Evolutionary conservation across 2,797 vertebrate genomes (phyloP).

Genomic region (Dermochelys coriacea): DNA sequence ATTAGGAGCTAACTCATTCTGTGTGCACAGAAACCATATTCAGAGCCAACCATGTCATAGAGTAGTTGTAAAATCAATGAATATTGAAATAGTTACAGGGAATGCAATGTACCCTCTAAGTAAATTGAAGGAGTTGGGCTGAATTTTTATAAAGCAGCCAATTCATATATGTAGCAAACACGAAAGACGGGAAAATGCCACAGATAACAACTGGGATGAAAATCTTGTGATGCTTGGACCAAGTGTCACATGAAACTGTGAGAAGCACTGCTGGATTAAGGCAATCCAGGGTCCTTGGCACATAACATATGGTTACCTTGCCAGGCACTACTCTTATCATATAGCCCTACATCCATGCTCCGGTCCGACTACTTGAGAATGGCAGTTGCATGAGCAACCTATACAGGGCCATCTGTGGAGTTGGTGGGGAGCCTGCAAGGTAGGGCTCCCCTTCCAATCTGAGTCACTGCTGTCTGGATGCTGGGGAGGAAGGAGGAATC

Average conservation of each 20-base stretch:
- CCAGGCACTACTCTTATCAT: no score
- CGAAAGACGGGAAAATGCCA: neutral
- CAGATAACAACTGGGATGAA: neutral
- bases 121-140: no score
- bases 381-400: neutral
- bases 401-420: neutral
- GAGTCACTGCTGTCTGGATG: no score
- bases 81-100: no score
- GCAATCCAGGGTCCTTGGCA: neutral
- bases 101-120: no score
- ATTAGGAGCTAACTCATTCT: no score
- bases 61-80: no score
- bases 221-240: neutral
- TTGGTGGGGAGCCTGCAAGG: neutral
- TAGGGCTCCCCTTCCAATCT: neutral
- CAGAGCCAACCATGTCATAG: no score
- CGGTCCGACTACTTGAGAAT: neutral
- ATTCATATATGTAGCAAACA: no score
- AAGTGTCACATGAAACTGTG: neutral
- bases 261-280: neutral
- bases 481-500: no score
- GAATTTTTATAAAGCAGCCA: no score
- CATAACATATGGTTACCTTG: fast-evolving
- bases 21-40: no score
- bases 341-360: neutral